A percentile compares a stretch with the other conserved stretches of the same genome.
phyloP scores from a whole-genome alignment of 2,113 vertebrate species.

The Eptesicus fuscus region DNA sequence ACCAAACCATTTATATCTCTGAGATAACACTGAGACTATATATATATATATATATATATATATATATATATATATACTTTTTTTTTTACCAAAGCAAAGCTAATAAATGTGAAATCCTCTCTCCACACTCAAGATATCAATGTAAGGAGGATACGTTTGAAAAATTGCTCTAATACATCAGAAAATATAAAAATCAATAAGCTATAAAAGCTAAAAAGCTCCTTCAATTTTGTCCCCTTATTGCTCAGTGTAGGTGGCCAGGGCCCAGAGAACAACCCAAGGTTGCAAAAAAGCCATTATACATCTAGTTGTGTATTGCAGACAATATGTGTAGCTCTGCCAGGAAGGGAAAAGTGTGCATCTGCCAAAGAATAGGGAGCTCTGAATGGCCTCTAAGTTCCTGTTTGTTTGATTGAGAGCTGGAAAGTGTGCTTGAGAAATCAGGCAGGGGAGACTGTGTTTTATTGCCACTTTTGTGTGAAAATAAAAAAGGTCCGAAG shows the following conservation, averaged over 20 bases:
- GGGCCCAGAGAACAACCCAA: constrained; percentile 77
- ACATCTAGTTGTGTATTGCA: constrained; percentile 63
- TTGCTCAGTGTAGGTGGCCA: constrained; percentile 77
- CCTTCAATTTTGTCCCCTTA: constrained; percentile 82
- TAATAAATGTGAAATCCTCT: constrained; percentile 85
- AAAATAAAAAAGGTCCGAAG: constrained; percentile 46
- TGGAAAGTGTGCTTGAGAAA: constrained; percentile 66
- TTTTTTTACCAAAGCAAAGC: constrained; percentile 70
- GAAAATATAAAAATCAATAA: constrained; percentile 88
- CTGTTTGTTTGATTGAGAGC: constrained; percentile 68
- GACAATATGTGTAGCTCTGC: constrained; percentile 55
- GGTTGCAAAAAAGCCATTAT: constrained; percentile 76
- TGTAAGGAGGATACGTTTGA: constrained; percentile 80
- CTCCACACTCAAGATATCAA: constrained; percentile 81
- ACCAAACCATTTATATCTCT: constrained; percentile 74
- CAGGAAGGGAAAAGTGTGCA: constrained; percentile 51
- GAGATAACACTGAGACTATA: constrained; percentile 66
- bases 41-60: neutral
- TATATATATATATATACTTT: neutral
- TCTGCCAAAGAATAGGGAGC: constrained; percentile 54
- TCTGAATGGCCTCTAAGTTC: constrained; percentile 49
- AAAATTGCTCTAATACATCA: constrained; percentile 84
- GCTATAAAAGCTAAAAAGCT: constrained; percentile 84
- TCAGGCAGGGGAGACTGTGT: constrained; percentile 25
- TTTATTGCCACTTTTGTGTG: constrained; percentile 20